These are phyloP conservation scores for Pterocles gutturalis DNA, from an alignment of 2,113 vertebrate genomes.

Conservation along the genomic window DNA sequence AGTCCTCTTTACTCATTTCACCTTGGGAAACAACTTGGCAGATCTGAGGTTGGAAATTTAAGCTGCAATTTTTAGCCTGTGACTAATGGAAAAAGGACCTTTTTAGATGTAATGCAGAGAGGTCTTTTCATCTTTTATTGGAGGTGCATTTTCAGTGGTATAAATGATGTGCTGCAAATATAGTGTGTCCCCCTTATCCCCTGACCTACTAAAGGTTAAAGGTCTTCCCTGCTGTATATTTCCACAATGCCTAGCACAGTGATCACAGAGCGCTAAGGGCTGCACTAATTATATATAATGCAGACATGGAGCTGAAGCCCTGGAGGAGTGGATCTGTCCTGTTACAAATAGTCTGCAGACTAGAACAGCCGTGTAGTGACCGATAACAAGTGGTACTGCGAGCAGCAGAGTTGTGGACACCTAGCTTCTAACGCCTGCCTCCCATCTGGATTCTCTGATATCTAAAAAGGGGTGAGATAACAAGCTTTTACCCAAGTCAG, in stretches of 20 bases:
- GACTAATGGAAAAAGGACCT: not conserved
- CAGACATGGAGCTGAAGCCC: not conserved
- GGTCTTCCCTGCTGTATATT: not conserved
- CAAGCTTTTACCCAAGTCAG: not conserved
- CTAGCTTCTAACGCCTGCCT: not conserved
- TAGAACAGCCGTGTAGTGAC: not conserved
- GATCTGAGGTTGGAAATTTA: not conserved
- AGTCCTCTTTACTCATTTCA: not conserved
- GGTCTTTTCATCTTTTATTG: not conserved
- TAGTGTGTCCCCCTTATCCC: not conserved
- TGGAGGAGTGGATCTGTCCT: not conserved
- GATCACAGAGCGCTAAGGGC: not conserved
- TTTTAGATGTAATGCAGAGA: not conserved
- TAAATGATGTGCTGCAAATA: not conserved
- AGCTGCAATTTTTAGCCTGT: not conserved
- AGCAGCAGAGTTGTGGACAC: not conserved
- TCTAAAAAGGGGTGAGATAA: not conserved
- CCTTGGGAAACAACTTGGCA: not conserved
- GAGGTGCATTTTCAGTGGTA: not conserved
- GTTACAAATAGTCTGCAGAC: not conserved
- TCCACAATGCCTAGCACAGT: not conserved
- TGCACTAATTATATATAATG: not conserved
- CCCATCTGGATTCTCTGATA: slow-evolving; percentile 32
- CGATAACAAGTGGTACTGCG: not conserved
- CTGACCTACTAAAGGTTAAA: not conserved